A percentile compares a stretch with the other conserved stretches of the same genome.
Evolutionary conservation across 2,888 invertebrate genomes (phyloP).

Genomic region (Tachina grossa): DNA sequence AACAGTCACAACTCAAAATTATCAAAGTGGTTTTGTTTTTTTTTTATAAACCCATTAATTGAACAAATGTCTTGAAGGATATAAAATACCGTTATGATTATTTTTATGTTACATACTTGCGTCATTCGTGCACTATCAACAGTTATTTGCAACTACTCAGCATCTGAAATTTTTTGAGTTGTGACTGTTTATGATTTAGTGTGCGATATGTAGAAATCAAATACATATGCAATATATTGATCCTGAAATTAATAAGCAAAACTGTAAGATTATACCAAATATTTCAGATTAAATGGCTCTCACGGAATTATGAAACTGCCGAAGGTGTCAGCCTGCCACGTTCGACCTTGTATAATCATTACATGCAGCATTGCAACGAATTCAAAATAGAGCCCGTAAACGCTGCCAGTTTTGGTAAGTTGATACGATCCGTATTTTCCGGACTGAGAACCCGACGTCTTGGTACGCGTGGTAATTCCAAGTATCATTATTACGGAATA

Average conservation of each 20-base stretch:
- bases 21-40: too few species aligned
- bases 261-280: neutral
- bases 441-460: constrained; percentile 96
- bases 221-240: neutral
- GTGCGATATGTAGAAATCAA: too few species aligned
- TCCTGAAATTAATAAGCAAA: neutral
- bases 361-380: constrained; percentile 96
- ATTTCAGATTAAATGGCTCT: constrained; percentile 93
- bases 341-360: constrained; percentile 98
- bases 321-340: constrained; percentile 96
- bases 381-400: constrained; percentile 99
- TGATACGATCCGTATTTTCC: constrained; percentile 98
- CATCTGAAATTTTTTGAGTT: too few species aligned
- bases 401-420: constrained; percentile 99
- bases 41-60: too few species aligned
- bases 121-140: too few species aligned
- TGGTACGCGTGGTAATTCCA: constrained; percentile 98
- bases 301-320: constrained; percentile 99
- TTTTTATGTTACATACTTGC: too few species aligned
- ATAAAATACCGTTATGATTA: too few species aligned
- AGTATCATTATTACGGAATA: constrained; percentile 99
- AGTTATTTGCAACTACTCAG: too few species aligned
- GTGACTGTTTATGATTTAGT: too few species aligned
- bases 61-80: too few species aligned
- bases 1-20: too few species aligned